phyloP scores from a whole-genome alignment of 2,888 invertebrate genomes.

The Syritta pipiens region DNA sequence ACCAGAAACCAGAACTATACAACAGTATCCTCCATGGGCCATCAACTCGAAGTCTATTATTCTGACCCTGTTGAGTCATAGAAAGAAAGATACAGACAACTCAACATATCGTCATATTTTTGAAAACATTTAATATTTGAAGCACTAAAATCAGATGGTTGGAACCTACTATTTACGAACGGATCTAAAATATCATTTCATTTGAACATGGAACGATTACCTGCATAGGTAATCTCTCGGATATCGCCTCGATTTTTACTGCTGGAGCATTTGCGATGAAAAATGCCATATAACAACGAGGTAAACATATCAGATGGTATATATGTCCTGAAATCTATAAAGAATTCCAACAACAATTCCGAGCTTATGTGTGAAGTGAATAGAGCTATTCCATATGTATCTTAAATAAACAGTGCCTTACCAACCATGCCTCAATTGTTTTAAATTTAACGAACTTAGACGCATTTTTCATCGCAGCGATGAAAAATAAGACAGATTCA shows the following conservation, averaged over 20 bases:
- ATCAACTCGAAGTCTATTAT: not conserved
- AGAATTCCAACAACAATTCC: conserved; percentile 13
- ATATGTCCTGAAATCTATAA: not conserved
- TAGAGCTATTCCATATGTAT: too few relatives aligned
- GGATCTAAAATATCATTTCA: conserved; percentile 1
- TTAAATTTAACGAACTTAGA: too few relatives aligned
- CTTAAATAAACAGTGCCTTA: too few relatives aligned
- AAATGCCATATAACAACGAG: not conserved
- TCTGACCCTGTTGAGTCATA: not conserved
- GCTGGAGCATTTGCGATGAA: conserved; percentile 2
- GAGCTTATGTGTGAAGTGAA: too few relatives aligned
- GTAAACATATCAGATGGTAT: too few relatives aligned
- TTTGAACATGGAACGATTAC: not conserved
- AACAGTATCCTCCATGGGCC: conserved; percentile 2
- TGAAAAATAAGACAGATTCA: too few relatives aligned
- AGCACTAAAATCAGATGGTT: conserved; percentile 9
- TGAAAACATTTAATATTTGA: not conserved
- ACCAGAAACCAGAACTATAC: not conserved
- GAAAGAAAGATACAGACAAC: not conserved
- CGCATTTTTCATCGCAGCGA: too few relatives aligned
- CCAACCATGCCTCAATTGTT: too few relatives aligned
- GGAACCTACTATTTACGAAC: conserved; percentile 1
- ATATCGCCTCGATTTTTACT: not conserved
- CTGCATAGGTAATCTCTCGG: not conserved
- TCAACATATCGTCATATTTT: not conserved